phyloP scores from a whole-genome alignment of 2,113 vertebrate species.

The Delphinapterus leucas region DNA sequence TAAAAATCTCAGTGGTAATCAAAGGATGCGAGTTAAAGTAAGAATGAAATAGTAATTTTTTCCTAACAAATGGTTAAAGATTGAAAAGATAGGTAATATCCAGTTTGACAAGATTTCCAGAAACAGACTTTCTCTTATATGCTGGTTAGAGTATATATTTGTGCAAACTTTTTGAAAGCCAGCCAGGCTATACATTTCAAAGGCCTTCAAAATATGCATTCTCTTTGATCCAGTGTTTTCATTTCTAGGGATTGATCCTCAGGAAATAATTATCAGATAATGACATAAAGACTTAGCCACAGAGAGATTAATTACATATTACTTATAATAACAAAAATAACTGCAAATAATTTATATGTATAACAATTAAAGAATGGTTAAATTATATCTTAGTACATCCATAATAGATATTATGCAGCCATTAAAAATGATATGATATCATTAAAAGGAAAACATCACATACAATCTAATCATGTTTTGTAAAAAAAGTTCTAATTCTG shows the following conservation, averaged over 20 bases:
- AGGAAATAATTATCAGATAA: slow-evolving; percentile 21
- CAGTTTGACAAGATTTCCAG: not conserved
- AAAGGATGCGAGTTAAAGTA: slow-evolving; percentile 10
- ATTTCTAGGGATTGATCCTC: not conserved
- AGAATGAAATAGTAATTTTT: not conserved
- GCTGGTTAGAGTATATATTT: not conserved
- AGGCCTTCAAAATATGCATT: not conserved
- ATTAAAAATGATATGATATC: not conserved
- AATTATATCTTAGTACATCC: not conserved
- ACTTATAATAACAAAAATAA: slow-evolving; percentile 4
- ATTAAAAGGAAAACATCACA: not conserved
- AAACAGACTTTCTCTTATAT: not conserved
- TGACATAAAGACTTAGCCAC: not conserved
- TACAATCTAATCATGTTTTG: not conserved
- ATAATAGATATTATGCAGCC: not conserved
- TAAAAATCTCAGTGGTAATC: not conserved
- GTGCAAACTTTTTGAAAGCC: not conserved
- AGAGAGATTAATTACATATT: slow-evolving; percentile 8
- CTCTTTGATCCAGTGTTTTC: not conserved
- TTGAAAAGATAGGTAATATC: not conserved
- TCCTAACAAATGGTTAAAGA: not conserved
- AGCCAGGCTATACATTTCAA: not conserved
- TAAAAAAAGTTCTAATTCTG: not conserved
- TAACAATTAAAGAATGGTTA: not conserved
- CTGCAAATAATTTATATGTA: not conserved